Evolutionary conservation across 2,888 invertebrate species (phyloP).

Genomic region (Zaprionus bogoriensis): DNA sequence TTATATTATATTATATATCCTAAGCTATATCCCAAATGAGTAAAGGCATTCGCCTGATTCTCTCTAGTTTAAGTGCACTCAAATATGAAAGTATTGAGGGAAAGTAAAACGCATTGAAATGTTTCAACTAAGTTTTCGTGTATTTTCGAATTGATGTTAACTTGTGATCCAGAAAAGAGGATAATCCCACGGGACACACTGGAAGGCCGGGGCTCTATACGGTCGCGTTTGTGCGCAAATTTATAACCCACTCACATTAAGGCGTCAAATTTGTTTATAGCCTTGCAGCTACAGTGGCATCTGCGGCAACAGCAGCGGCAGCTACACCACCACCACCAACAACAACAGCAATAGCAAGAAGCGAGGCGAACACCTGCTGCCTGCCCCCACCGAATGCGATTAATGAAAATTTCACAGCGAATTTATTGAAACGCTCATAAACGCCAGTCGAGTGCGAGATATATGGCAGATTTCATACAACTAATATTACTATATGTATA

Average conservation of each 20-base stretch:
- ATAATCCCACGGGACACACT: background rate
- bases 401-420: conserved; percentile 67
- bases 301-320: conserved; percentile 45
- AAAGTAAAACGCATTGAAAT: too few species aligned
- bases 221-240: conserved; percentile 73
- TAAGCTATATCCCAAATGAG: too few species aligned
- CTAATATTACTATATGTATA: conserved; percentile 41
- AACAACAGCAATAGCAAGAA: conserved; percentile 35
- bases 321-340: conserved; percentile 26
- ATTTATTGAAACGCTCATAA: conserved; percentile 67
- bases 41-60: too few species aligned
- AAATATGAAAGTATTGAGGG: too few species aligned
- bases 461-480: conserved; percentile 58
- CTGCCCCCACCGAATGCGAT: conserved; percentile 39
- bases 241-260: conserved; percentile 77
- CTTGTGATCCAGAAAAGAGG: too few species aligned
- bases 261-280: conserved; percentile 76
- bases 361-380: conserved; percentile 26
- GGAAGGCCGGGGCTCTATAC: conserved; percentile 54
- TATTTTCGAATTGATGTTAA: too few species aligned
- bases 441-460: conserved; percentile 45
- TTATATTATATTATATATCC: background rate
- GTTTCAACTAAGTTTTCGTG: too few species aligned
- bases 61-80: too few species aligned
- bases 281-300: conserved; percentile 50